Percentiles rank a stretch among this genome's conserved stretches.
phyloP scores from a whole-genome alignment of 2,113 vertebrate species.

The Heloderma charlesbogerti region DNA sequence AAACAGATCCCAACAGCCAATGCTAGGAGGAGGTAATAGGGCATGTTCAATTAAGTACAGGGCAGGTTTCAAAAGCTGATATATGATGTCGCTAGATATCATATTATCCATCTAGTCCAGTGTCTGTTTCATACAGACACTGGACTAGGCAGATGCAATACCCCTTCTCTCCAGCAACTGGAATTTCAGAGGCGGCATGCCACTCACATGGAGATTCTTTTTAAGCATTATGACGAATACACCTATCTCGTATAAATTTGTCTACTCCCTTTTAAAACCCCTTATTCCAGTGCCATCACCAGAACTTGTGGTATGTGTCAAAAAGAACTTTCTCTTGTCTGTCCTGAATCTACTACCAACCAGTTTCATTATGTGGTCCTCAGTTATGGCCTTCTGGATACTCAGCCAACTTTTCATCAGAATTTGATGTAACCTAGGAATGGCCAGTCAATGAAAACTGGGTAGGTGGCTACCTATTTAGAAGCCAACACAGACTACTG shows the following conservation, averaged over 20 bases:
- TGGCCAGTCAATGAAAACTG: background rate
- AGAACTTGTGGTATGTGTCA: background rate
- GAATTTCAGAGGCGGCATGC: background rate
- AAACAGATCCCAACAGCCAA: background rate
- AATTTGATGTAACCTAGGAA: background rate
- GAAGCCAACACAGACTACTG: too few species aligned
- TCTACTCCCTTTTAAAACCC: background rate
- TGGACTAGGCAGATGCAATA: background rate
- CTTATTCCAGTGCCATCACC: background rate
- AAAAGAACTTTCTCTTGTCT: background rate
- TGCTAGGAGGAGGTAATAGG: background rate
- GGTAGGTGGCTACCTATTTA: background rate
- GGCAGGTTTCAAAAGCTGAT: background rate
- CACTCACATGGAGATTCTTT: background rate
- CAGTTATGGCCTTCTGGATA: background rate
- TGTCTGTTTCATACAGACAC: background rate
- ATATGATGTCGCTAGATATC: background rate
- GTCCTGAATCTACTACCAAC: background rate
- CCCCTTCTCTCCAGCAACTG: background rate
- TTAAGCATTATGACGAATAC: background rate
- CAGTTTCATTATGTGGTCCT: background rate
- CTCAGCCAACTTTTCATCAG: background rate
- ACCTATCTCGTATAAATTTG: background rate
- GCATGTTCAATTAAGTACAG: background rate
- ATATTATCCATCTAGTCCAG: background rate